phyloP scores from a whole-genome alignment of 2,888 invertebrate genomes.

The Xestia ashworthii region DNA sequence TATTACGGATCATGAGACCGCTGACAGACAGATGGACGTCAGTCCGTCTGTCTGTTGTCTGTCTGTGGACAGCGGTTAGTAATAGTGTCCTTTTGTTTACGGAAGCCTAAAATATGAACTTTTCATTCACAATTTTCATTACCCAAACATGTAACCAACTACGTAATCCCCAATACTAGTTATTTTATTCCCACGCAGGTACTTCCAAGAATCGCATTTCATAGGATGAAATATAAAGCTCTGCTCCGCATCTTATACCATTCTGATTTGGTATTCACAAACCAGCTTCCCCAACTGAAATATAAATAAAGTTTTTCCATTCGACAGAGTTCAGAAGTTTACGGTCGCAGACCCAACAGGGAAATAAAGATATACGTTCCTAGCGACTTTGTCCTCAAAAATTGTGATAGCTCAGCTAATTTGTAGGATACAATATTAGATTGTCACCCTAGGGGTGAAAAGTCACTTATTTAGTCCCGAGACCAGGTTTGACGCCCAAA shows the following conservation, averaged over 20 bases:
- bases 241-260: constrained; percentile 38
- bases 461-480: too few relatives aligned
- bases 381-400: too few relatives aligned
- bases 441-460: too few relatives aligned
- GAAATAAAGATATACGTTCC: constrained; percentile 81
- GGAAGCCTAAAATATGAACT: not conserved
- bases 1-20: too few relatives aligned
- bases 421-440: too few relatives aligned
- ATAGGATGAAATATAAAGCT: constrained; percentile 52
- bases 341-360: constrained; percentile 78
- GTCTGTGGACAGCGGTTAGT: too few relatives aligned
- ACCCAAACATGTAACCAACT: constrained; percentile 3
- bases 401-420: too few relatives aligned
- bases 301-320: constrained; percentile 89
- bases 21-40: too few relatives aligned
- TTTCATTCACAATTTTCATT: constrained; percentile 15
- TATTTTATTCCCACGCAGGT: constrained; percentile 31
- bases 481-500: too few relatives aligned
- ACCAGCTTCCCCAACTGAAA: constrained; percentile 84
- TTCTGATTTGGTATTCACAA: constrained; percentile 86
- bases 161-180: constrained; percentile 13
- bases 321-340: constrained; percentile 84
- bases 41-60: too few relatives aligned
- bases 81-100: too few relatives aligned
- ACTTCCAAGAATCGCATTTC: constrained; percentile 50